Evolutionary conservation across 2,113 vertebrate genomes (phyloP).

Genomic region (Ictalurus furcatus): DNA sequence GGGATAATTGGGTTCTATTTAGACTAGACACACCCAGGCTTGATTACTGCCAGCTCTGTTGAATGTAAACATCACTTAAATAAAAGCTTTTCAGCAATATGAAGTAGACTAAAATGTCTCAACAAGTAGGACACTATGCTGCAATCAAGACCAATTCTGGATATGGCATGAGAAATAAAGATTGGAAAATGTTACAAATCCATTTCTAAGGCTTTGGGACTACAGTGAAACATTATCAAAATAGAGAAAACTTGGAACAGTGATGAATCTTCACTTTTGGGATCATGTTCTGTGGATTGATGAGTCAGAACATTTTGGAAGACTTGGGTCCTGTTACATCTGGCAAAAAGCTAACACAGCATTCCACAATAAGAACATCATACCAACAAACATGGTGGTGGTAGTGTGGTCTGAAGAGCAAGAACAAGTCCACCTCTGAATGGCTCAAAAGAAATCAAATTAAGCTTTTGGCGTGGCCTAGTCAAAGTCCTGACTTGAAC

Average conservation of each 20-base stretch:
- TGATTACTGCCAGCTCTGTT: neutral
- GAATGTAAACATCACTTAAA: neutral
- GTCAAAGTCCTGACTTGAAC: too few species aligned
- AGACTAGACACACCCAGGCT: neutral
- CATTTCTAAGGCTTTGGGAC: too few species aligned
- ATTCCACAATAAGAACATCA: constrained; percentile 5
- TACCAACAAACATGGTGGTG: neutral
- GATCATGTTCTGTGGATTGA: neutral
- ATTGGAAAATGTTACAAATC: neutral
- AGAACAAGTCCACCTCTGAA: neutral
- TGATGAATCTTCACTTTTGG: neutral
- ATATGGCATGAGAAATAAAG: neutral
- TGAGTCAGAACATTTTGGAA: neutral
- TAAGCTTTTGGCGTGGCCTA: too few species aligned
- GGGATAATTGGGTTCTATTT: neutral
- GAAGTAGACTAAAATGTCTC: neutral
- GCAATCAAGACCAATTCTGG: neutral
- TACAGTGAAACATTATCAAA: too few species aligned
- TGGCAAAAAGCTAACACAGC: neutral
- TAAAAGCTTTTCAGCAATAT: neutral
- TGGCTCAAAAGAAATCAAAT: neutral
- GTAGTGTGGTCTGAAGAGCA: neutral
- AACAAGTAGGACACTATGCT: neutral
- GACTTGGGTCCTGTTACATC: neutral
- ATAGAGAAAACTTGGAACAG: too few species aligned